Base-by-base conservation (phyloP, 2,797 vertebrate genomes). In the Pteropus rufus region DNA sequence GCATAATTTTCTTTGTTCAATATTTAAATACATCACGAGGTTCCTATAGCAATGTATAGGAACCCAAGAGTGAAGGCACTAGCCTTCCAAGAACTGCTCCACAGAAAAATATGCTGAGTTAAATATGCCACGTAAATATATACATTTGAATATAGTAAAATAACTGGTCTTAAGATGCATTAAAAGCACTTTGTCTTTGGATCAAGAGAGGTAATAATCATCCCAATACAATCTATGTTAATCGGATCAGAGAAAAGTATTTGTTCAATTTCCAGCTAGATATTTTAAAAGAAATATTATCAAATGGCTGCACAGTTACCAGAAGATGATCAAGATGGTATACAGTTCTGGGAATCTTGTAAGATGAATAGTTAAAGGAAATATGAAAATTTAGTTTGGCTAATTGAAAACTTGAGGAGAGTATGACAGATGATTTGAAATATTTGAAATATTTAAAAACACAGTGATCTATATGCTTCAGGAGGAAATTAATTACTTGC, bases 21-120 rank as follows among this genome's bases (percentile, higher is more conserved):
- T 80, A 69, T 92, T 60, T 54, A 91, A 96, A 82, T 88, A 3
- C 76, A 89, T 49, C 5, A 36, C 56, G 86, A 94, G 36, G 16
- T 98, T 97, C 84, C 81, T 96, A 7, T 92, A 75, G 36, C 67
- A 46, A 96, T 95, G 31, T 90, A 89, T 16, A 15, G 23, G 58
- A 92, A 83, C 58, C 29, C 3, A 56, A 83, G 73, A 52, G 21
- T 58, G 23, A 83, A 83, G 52, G 24, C 12, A 62, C 14, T 26
- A 31, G 18, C 15, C 39, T 54, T 94, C 69, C n/a, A 90, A 88
- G 77, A 86, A 83, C 77, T 87, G 60, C 49, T 10, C 41, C 39
- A 77, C 52, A 24, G n/a, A 39, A 56, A 44, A 80, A 89, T 81
- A 62, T 46, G 76, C 36, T 62, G n/a, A 89, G 86, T 49, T 89